Conservation (phyloP, 2,113 vertebrate genomes). For the Eira barbara region DNA sequence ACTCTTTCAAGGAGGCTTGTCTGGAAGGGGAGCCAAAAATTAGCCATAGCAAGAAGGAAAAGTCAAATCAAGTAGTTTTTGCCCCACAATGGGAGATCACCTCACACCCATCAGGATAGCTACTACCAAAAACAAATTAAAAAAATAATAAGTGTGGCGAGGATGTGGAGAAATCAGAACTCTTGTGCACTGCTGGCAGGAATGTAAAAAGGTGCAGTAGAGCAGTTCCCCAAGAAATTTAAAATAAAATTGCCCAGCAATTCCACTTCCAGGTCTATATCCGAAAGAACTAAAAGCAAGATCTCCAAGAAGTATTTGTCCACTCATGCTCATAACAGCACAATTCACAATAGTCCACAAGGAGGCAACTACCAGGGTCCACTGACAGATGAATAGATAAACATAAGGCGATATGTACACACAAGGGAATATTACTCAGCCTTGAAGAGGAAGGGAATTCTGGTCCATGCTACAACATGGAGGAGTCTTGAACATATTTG, state of each 20-base stretch:
- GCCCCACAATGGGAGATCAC: background rate
- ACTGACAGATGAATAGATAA: no score
- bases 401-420: background rate
- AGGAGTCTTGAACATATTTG: background rate
- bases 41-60: background rate
- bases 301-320: background rate
- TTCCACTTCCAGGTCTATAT: background rate
- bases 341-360: background rate
- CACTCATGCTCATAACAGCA: background rate
- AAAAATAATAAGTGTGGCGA: background rate
- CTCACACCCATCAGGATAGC: background rate
- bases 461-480: background rate
- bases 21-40: background rate
- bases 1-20: background rate
- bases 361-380: background rate
- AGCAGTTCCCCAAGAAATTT: background rate
- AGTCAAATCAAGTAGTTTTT: background rate
- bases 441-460: background rate
- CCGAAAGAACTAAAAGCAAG: background rate
- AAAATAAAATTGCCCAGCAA: background rate
- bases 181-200: background rate
- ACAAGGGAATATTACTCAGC: background rate
- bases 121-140: background rate
- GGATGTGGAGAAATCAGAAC: background rate
- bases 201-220: background rate